phyloP scores from a whole-genome alignment of 2,113 vertebrate genomes.

The Sialia sialis region DNA sequence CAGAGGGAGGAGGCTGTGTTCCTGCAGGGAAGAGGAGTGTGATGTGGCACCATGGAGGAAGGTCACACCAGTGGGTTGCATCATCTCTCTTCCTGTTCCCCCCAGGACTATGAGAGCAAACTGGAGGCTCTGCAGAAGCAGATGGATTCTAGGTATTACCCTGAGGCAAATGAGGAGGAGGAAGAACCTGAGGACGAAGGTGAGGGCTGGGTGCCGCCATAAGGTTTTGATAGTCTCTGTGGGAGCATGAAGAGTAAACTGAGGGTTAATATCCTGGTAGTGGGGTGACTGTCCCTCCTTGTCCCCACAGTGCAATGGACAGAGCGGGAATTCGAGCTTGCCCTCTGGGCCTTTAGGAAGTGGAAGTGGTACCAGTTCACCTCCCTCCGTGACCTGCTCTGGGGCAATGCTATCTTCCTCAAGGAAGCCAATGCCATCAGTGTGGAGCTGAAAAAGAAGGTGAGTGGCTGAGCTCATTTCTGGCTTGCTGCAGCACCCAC shows the following conservation, averaged over 20 bases:
- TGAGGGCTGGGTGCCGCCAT: conserved; percentile 18
- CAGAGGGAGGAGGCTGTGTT: not conserved
- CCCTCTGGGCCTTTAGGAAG: conserved; percentile 92
- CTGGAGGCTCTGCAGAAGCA: conserved; percentile 95
- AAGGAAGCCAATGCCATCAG: conserved; percentile 99
- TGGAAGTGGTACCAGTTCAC: conserved; percentile 99
- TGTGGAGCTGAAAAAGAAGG: conserved; percentile 97
- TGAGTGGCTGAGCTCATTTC: conserved; percentile 7
- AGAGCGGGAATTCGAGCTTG: conserved; percentile 86
- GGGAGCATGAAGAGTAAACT: not conserved
- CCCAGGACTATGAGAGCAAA: conserved; percentile 95
- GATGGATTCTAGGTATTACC: conserved; percentile 89
- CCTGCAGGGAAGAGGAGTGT: not conserved
- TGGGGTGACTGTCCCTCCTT: not conserved
- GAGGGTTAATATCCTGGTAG: fast-evolving
- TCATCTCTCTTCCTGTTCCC: not conserved
- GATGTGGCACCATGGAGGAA: not conserved
- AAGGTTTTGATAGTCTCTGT: not conserved
- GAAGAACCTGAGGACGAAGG: conserved; percentile 95
- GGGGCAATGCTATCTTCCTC: conserved; percentile 96
- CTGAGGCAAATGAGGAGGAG: conserved; percentile 87
- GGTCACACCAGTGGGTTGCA: not conserved
- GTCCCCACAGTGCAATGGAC: conserved; percentile 87
- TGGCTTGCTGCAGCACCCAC: not conserved
- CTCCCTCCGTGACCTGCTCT: conserved; percentile 90